Percentiles rank a stretch among this genome's conserved stretches.
These are phyloP conservation scores for Elephantulus edwardii DNA, from an alignment of 2,113 vertebrate genomes.

Conservation along the genomic window DNA sequence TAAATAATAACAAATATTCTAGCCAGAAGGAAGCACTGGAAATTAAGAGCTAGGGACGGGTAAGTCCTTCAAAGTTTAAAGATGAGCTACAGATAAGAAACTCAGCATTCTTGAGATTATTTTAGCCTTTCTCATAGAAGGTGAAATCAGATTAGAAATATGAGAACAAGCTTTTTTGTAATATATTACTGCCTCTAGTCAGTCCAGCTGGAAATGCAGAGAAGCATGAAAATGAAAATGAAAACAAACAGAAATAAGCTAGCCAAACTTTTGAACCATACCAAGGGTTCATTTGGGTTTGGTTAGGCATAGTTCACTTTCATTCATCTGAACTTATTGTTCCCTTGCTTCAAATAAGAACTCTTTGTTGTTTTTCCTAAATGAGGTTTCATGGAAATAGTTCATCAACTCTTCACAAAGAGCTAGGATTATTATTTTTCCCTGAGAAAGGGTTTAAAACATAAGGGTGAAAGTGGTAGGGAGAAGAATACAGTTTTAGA, in stretches of 20 bases:
- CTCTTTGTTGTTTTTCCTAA: slow-evolving; percentile 74
- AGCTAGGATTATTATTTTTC: slow-evolving; percentile 58
- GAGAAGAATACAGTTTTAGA: slow-evolving; percentile 59
- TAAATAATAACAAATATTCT: slow-evolving; percentile 64
- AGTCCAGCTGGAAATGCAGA: slow-evolving; percentile 75
- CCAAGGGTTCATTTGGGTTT: slow-evolving; percentile 48
- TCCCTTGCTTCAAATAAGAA: slow-evolving; percentile 58
- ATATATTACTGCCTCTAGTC: slow-evolving; percentile 51
- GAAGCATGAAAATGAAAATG: slow-evolving; percentile 74
- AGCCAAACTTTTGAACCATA: slow-evolving; percentile 58
- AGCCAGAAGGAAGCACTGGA: slow-evolving; percentile 40
- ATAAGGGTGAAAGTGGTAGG: slow-evolving; percentile 59
- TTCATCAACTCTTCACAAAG: slow-evolving; percentile 71
- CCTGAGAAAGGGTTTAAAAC: slow-evolving; percentile 62
- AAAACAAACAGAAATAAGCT: slow-evolving; percentile 64
- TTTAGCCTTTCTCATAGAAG: slow-evolving; percentile 54
- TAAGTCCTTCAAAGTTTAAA: slow-evolving; percentile 53
- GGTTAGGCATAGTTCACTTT: slow-evolving; percentile 3
- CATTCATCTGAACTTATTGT: slow-evolving; percentile 54
- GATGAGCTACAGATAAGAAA: slow-evolving; percentile 60
- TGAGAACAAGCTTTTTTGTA: slow-evolving; percentile 59
- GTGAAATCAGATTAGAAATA: slow-evolving; percentile 65
- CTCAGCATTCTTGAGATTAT: slow-evolving; percentile 28
- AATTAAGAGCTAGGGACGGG: slow-evolving; percentile 47
- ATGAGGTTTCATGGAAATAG: slow-evolving; percentile 49